Base-by-base conservation (phyloP, 2,797 vertebrate species). In the Lepus oiostolus region DNA sequence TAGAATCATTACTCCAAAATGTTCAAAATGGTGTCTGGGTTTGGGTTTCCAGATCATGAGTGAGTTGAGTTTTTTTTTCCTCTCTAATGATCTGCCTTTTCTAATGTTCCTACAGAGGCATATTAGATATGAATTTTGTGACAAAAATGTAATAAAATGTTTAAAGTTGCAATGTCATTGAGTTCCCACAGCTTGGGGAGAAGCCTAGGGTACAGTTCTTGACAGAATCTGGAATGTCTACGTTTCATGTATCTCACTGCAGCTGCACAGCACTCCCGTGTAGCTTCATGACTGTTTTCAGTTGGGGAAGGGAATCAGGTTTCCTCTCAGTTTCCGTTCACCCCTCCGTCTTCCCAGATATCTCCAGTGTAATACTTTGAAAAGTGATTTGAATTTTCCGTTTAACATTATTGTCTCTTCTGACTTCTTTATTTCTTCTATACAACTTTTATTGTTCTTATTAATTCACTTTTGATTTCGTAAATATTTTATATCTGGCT, bases 401-500 rank as follows among this genome's bases (percentile, higher is more conserved):
- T 58, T 71, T 71, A 76, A 74, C 32, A 58, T 68, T 58, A 14
- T 60, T n/a, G 5, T 35, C 26, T 68, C 70, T 93, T 75, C 4
- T 42, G 54, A n/a, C 38, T 68, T 5, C 38, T 65, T 81, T 80
- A 52, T 74, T 13, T n/a, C 12, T 79, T 71, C 17, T 24, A 14
- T 35, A 30, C 42, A 85, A 35, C 5, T 74, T 88, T 83, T 65
- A 32, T 58, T 62, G n/a, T 91, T 88, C 81, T 77, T 17, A 60
- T 75, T 72, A 74, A 84, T 94, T 89, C 89, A 79, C 24, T 62
- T 83, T 65, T 83, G 35, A 58, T 72, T 93, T 96, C 52, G 68
- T 77, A 85, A 91, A 85, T 79, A 82, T 70, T 95, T 95, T 79
- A 79, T 68, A 42, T 35, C 10, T 79, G 21, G 42, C 6, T 83